Base-by-base conservation (phyloP, 2,797 vertebrate genomes). In the Intellagama lesueurii region DNA sequence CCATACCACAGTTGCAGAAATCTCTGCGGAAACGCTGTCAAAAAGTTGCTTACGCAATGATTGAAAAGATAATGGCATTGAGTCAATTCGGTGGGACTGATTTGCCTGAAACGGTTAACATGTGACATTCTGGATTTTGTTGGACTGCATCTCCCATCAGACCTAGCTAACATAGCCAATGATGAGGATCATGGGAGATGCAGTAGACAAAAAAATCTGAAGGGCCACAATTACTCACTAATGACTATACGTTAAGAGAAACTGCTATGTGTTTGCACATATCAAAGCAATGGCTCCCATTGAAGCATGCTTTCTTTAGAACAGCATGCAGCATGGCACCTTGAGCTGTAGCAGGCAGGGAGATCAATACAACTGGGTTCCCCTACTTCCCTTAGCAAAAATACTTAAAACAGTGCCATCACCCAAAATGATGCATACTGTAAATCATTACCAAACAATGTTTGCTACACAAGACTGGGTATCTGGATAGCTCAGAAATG, bases 1-100 rank as follows among this genome's bases (percentile, higher is more conserved):
- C 92, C 90, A 94, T 94, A 92, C 90, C 89, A 90, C 35, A 92
- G 89, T 77, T 5, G 32, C 1, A 93, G 90, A 87, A 81, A 30
- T 19, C 92, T 92, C 93, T 85, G 77, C 88, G 85, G 81, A 77
- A 90, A 95, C 91, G 88, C 73, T 90, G 91, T 92, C 93, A 89
- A 26, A 85, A 26, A 68, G 16, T 12, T 60, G 77, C 64, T 90
- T 76, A 83, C 78, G 26, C 17, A n/a, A 86, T 75, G 81, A 88
- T 28, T 30, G 28, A 60, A 73, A 47, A 52, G n/a, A 49, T 35
- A 85, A 80, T 32, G 64, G 16, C 14, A 35, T 32, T 32, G 26
- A 24, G 66, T 80, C 22, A 52, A 17, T 24, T 52, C 24, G 30
- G 49, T 14, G 52, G 30, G 11, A 47, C 77, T 79, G 35, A 35